phyloP scores from a whole-genome alignment of 2,797 vertebrate species.

The Choloepus didactylus region DNA sequence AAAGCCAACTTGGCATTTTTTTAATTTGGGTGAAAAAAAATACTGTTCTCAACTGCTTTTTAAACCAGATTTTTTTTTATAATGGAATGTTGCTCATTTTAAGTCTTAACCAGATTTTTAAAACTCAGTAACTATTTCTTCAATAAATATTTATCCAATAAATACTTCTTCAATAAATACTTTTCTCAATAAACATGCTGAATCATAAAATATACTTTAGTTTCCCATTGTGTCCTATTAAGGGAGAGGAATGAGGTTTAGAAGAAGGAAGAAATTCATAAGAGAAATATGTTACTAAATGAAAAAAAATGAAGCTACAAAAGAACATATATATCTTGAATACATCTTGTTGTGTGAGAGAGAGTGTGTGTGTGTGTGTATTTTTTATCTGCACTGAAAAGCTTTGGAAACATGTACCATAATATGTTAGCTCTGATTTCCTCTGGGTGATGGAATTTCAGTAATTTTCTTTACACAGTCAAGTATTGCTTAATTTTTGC shows the following conservation, averaged over 20 bases:
- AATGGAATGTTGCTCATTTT: too few relatives aligned
- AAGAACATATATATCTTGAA: neutral
- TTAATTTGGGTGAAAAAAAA: conserved; percentile 50
- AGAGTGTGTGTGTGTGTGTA: neutral
- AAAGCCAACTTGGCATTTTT: neutral
- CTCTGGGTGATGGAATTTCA: neutral
- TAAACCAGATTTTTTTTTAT: neutral
- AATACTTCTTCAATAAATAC: too few relatives aligned
- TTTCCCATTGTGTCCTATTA: neutral
- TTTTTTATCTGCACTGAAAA: conserved; percentile 2
- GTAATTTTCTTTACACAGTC: neutral
- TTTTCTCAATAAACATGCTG: neutral
- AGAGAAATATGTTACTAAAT: neutral
- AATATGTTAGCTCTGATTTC: neutral
- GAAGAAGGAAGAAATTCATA: neutral
- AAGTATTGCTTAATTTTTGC: conserved; percentile 12
- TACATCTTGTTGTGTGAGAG: neutral
- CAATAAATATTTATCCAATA: too few relatives aligned
- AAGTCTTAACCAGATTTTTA: neutral
- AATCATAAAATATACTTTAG: neutral
- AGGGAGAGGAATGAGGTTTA: neutral
- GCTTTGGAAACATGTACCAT: neutral
- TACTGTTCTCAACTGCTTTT: neutral
- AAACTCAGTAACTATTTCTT: neutral
- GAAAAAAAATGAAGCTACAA: neutral